Evolutionary conservation across 2,888 invertebrate species (phyloP), one percentile per base, ranked within the genome.

Genomic region (Pristionchus japonicus): DNA sequence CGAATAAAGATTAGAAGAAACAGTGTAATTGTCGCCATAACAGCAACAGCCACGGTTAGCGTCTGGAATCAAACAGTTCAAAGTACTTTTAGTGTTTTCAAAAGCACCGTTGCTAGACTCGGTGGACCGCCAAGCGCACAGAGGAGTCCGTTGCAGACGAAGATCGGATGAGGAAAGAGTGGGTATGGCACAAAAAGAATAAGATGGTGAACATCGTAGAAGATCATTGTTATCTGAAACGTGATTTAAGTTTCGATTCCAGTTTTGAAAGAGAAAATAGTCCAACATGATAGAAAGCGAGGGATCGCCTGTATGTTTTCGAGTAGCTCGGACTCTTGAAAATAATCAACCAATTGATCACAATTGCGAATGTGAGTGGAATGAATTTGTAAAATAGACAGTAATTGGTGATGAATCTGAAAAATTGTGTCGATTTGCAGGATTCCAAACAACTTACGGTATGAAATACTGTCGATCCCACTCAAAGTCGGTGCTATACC

Each of bases 321-420:
- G 74, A 74, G 13, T 74, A 74, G 3, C 31, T 74, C 7, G 74
- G 74, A 43, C 74, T 74, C 74, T 74, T 74, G 74, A 40, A 74
- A 23, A 74, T 3, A 23, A 74, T 74, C 37, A 74, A 15, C 40
- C 43, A 74, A 43, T 74, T 74, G 23, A 74, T 37, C 3, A 74
- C 17, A 23, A 74, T 4, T 23, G 23, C 74, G 7, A 74, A 74
- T 7, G 43, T 7, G 7, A 74, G 74, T 23, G 74, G 74, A 74
- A 74, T 20, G 23, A 74, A 74, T n/a, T 74, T 74, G 74, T 74
- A 74, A n/a, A 43, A 74, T 9, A 43, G 6, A 43, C 74, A 74
- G 74, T 23, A 74, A 43, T 40, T 23, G 3, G 1, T 37, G 74
- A 74, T 74, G 27, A 74, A 74, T n/a, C 74, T 74, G 40, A 23